Base-by-base conservation (phyloP, 2,797 vertebrate species). In the Mionectes olivaceus region DNA sequence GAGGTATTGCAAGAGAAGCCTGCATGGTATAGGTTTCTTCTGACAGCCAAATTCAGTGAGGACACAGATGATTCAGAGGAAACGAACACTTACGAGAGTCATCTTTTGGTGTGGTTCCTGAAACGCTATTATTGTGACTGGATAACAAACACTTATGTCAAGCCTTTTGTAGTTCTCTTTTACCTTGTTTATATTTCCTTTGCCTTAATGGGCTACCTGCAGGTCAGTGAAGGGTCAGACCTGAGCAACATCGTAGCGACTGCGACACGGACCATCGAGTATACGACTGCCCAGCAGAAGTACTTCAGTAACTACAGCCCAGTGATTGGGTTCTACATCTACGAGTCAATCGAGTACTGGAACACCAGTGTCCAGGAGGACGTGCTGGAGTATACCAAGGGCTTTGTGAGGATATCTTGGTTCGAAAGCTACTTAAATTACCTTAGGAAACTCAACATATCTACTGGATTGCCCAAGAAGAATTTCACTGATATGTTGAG, bases 131-230 rank as follows among this genome's bases (percentile, higher is more conserved):
- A 99, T 97, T 99, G 99, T 96, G 99, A 99, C 98, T 99, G 99
- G 99, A 99, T 99, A 98, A 99, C 99, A 89, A 99, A 99, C 97
- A 99, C 99, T 73, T 99, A 99, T 0, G 99, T 99, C 93, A 99
- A 99, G 96, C 99, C 99, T 97, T 99, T 99, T 97, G 99, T 99
- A 98, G 99, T 99, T 95, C 99, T 99, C 97, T 99, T 99, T 97
- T 99, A 99, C 96, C 98, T 99, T 97, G 98, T 99, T 97, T 99
- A 99, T 98, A 99, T 99, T 98, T 99, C 99, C 96, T 99, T 99
- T 97, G 99, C 99, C 95, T 98, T 99, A 98, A 99, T 99, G 99
- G 99, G 99, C 96, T 99, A 99, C 97, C 98, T 99, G 94, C 99
- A 99, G 99, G 98, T 98, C 97, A 98, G 98, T 89, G 99, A 99